Base-by-base conservation (phyloP, 2,113 vertebrate genomes). In the Petrocephalus microphthalmus region DNA sequence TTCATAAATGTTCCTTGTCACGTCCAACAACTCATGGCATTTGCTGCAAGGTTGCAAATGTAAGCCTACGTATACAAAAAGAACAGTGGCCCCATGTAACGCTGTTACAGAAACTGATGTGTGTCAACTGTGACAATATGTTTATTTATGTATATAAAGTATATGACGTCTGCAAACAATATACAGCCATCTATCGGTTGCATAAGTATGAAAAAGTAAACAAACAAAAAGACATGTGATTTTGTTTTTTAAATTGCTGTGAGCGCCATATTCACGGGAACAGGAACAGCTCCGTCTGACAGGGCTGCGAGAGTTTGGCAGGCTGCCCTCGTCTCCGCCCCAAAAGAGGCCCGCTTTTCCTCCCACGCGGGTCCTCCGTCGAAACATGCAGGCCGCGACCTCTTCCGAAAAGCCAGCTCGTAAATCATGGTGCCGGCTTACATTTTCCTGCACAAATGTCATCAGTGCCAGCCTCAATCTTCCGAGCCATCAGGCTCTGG, bases 371-470 rank as follows among this genome's bases (percentile, higher is more conserved):
- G 88, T 78, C 57, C 15, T 91, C 88, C 88, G 53, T 92, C 88
- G 92, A 67, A 45, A 88, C 92, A 89, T 90, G 81, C 87, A 86
- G 88, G 71, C 88, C 87, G 51, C 92, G 92, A 93, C 89, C 92
- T 90, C 84, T 85, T 84, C 20, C 78, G 33, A n/a, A 82, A 91
- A 90, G 53, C 86, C 60, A 86, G 85, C 88, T 33, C 89, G 91
- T 93, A 94, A 93, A 93, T 95, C 92, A 93, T 53, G 3, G 0
- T n/a, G 5, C 89, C 89, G 88, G 89, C 91, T 90, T 90, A 90
- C 91, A 92, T 88, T 90, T 92, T 89, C 87, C 51, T 54, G 22
- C 47, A 54, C 25, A 85, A 85, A 85, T n/a, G 20, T 47, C 51
- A 85, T 33, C 51, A 53, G 84, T 53, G 29, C 84, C 0, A 53